phyloP scores from a whole-genome alignment of 2,113 vertebrate species.

The Uria lomvia region DNA sequence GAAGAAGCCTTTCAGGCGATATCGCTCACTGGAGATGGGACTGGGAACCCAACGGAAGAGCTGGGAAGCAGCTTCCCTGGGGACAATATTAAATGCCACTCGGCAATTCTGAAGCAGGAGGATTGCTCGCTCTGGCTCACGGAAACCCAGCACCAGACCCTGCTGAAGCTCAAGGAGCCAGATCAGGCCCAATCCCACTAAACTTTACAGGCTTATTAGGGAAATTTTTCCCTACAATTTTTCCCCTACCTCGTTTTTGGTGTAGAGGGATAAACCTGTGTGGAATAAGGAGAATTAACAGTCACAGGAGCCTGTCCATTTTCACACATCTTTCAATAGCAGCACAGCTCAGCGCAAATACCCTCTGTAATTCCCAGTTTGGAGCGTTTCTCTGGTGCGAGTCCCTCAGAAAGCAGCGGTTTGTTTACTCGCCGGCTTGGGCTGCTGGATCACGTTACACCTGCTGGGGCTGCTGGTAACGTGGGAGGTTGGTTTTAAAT shows the following conservation, averaged over 20 bases:
- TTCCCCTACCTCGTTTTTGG: neutral
- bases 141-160: neutral
- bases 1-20: neutral
- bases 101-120: neutral
- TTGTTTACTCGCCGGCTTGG: constrained; percentile 33
- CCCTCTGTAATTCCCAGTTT: neutral
- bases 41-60: neutral
- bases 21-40: neutral
- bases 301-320: neutral
- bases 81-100: neutral
- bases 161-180: neutral
- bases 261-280: neutral
- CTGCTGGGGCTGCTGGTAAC: constrained; percentile 5
- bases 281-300: neutral
- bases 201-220: neutral
- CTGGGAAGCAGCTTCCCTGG: neutral
- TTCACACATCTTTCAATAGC: neutral
- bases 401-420: neutral
- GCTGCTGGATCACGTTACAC: constrained; percentile 29
- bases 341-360: neutral
- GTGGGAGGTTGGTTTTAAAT: constrained; percentile 18
- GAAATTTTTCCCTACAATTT: neutral
- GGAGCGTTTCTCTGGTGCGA: neutral
- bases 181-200: neutral
- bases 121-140: neutral